Conservation (phyloP, 2,797 vertebrate species). For the Sebastes steindachneri region DNA sequence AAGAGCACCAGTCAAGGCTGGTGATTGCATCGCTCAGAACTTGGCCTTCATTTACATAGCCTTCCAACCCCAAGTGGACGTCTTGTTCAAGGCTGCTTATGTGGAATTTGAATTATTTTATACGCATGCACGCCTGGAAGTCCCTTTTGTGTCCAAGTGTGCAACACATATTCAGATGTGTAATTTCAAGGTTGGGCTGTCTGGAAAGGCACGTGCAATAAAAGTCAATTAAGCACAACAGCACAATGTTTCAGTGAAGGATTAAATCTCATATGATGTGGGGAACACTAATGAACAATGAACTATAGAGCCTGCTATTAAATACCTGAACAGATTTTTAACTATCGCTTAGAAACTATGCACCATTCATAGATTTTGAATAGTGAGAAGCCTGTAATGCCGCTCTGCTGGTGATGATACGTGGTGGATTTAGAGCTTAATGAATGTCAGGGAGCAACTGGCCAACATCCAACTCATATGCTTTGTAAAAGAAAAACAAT, state of each 20-base stretch:
- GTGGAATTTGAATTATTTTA: neutral
- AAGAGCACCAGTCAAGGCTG: slow-evolving; percentile 30
- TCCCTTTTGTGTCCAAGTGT: neutral
- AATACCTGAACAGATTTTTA: neutral
- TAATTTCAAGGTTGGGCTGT: slow-evolving; percentile 61
- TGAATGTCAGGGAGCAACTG: neutral
- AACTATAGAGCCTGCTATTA: slow-evolving; percentile 9
- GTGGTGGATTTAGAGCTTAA: neutral
- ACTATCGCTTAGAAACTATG: neutral
- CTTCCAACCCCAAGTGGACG: slow-evolving; percentile 12
- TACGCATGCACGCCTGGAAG: neutral
- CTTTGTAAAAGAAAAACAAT: neutral
- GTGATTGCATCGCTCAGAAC: slow-evolving; percentile 11
- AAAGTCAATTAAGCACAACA: slow-evolving; percentile 53
- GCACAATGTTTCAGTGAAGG: slow-evolving; percentile 48
- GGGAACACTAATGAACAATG: slow-evolving; percentile 38
- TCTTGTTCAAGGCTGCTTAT: slow-evolving; percentile 45
- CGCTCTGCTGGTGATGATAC: neutral
- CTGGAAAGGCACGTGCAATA: slow-evolving; percentile 37
- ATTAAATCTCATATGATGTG: slow-evolving; percentile 50
- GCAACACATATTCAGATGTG: slow-evolving; percentile 15
- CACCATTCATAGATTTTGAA: neutral
- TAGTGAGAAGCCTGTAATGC: neutral
- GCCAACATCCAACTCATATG: neutral
- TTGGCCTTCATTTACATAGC: slow-evolving; percentile 42